Percentiles rank a stretch among this genome's conserved stretches.
Evolutionary conservation across 2,888 invertebrate species (phyloP).

Genomic region (Timema cristinae): DNA sequence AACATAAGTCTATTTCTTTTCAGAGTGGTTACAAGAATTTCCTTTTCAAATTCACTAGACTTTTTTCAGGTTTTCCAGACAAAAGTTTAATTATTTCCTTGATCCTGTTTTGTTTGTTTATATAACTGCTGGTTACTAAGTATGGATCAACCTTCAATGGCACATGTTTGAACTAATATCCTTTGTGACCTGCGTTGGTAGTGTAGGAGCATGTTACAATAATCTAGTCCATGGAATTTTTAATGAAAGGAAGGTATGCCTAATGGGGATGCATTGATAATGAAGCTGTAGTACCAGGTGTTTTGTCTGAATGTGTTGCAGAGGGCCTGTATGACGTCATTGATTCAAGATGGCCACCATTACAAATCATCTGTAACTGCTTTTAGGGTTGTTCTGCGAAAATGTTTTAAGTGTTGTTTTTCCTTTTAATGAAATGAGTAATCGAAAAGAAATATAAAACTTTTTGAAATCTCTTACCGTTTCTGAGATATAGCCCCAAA

Average conservation of each 20-base stretch:
- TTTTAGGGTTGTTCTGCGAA: background rate
- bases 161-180: no score
- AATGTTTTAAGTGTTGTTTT: background rate
- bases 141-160: no score
- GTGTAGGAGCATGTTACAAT: background rate
- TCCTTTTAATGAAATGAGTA: background rate
- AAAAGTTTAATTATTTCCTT: no score
- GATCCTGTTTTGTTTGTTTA: no score
- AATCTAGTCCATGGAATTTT: background rate
- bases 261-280: background rate
- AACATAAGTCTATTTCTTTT: no score
- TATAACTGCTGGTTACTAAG: no score
- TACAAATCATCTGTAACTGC: background rate
- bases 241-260: background rate
- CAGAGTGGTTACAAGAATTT: no score
- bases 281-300: background rate
- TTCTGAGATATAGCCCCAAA: background rate
- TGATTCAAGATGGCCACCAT: background rate
- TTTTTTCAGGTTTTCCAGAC: no score
- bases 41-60: no score
- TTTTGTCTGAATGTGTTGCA: background rate
- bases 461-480: background rate
- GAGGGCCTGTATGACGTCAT: background rate
- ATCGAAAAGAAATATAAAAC: background rate
- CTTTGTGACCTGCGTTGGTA: background rate